Evolutionary conservation across 1,140 invertebrate species (phyloP).

Genomic region (Drosophila mauritiana): DNA sequence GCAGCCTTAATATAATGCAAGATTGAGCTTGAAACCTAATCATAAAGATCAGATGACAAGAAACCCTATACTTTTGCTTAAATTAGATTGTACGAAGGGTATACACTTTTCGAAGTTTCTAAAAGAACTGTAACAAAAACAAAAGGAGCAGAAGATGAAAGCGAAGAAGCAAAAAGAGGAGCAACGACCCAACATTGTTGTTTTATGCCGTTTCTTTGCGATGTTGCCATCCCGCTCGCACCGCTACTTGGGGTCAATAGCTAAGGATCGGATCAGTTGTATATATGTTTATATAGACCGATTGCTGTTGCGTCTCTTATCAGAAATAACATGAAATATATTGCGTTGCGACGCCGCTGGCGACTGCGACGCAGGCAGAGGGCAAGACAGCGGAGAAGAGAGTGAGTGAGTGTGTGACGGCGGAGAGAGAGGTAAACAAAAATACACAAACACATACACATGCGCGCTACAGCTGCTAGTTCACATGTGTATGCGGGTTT

Average conservation of each 20-base stretch:
- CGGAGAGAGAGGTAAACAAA: constrained; percentile 52
- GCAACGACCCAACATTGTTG: constrained; percentile 31
- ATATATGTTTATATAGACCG: constrained; percentile 12
- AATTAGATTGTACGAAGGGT: neutral
- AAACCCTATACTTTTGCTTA: too few relatives aligned
- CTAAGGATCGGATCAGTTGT: constrained; percentile 25
- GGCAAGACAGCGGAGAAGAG: constrained; percentile 16
- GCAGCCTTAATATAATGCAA: too few relatives aligned
- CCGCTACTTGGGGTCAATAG: constrained; percentile 45
- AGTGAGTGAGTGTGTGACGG: constrained; percentile 8
- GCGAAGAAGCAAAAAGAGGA: constrained; percentile 25
- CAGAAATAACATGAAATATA: constrained; percentile 69
- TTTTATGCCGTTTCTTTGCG: constrained; percentile 8
- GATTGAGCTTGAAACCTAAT: too few relatives aligned
- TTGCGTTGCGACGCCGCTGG: constrained; percentile 49
- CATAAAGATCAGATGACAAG: too few relatives aligned
- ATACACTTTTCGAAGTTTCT: neutral
- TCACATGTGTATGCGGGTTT: neutral
- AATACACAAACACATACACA: constrained; percentile 54
- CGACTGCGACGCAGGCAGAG: constrained; percentile 3
- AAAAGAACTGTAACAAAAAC: constrained; percentile 1
- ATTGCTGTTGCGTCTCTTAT: constrained; percentile 54
- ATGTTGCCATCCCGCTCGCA: constrained; percentile 4
- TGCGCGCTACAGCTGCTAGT: constrained; percentile 56
- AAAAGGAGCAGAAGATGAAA: constrained; percentile 14